Evolutionary conservation across 1,140 invertebrate species (phyloP).

Genomic region (Drosophila sp.): DNA sequence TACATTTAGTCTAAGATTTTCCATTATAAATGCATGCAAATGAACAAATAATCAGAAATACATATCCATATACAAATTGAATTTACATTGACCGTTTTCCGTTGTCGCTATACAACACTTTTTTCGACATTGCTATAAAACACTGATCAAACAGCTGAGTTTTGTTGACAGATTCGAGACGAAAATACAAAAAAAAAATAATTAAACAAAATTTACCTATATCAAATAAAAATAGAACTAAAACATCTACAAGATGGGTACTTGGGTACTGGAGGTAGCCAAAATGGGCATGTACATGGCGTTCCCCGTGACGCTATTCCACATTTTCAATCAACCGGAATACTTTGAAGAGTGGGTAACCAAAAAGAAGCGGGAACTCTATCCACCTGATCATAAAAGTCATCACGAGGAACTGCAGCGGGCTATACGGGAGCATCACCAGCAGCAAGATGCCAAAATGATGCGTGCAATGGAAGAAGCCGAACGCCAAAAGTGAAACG

Average conservation of each 20-base stretch:
- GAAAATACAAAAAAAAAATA: conserved; percentile 15
- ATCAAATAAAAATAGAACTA: neutral
- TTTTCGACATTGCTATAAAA: conserved; percentile 1
- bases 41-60: conserved; percentile 22
- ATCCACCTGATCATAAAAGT: conserved; percentile 87
- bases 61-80: conserved; percentile 51
- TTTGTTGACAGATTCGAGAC: conserved; percentile 53
- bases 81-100: conserved; percentile 18
- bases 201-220: conserved; percentile 13
- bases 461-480: conserved; percentile 82
- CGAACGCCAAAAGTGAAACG: conserved; percentile 64
- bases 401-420: conserved; percentile 85
- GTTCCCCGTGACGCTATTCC: conserved; percentile 92
- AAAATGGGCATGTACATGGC: conserved; percentile 93
- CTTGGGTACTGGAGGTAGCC: conserved; percentile 91
- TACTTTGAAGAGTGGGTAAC: conserved; percentile 92
- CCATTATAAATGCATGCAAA: conserved; percentile 68
- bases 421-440: conserved; percentile 85
- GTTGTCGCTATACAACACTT: neutral
- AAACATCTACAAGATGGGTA: conserved; percentile 84
- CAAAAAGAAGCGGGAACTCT: conserved; percentile 87
- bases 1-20: conserved; percentile 36
- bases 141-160: conserved; percentile 54
- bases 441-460: conserved; percentile 83
- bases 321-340: conserved; percentile 92